These are phyloP conservation scores for Lerista edwardsae DNA, from an alignment of 2,797 vertebrate genomes.

Conservation along the genomic window DNA sequence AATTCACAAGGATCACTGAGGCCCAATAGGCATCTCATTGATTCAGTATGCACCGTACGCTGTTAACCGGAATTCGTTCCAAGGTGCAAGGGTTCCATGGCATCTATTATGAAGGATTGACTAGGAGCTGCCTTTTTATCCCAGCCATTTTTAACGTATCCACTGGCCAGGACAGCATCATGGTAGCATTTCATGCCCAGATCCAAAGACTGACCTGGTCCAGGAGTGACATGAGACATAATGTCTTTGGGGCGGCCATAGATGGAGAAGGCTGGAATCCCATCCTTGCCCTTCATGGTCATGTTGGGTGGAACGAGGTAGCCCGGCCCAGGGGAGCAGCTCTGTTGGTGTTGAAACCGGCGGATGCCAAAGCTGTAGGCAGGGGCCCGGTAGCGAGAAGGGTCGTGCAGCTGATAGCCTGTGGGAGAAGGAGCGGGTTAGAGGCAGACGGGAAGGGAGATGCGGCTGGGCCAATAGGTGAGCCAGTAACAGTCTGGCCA, in stretches of 20 bases:
- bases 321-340: slow-evolving; percentile 82
- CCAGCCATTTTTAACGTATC: neutral
- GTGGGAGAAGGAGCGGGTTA: neutral
- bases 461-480: neutral
- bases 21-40: no score
- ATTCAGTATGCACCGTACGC: no score
- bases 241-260: slow-evolving; percentile 77
- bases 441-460: neutral
- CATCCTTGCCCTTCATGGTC: slow-evolving; percentile 77
- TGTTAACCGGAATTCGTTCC: no score
- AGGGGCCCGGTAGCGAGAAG: slow-evolving; percentile 82
- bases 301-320: slow-evolving; percentile 83
- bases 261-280: slow-evolving; percentile 84
- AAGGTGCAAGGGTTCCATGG: no score
- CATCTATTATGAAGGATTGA: no score
- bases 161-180: neutral
- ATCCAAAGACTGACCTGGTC: slow-evolving; percentile 80
- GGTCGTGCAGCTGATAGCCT: slow-evolving; percentile 80
- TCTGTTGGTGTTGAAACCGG: slow-evolving; percentile 27
- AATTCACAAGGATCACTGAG: no score
- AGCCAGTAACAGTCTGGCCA: fast-evolving
- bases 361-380: slow-evolving; percentile 84
- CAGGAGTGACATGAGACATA: slow-evolving; percentile 75
- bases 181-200: fast-evolving
- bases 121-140: neutral